phyloP scores from a whole-genome alignment of 1,140 invertebrate species.

The Macrostomum lignano region DNA sequence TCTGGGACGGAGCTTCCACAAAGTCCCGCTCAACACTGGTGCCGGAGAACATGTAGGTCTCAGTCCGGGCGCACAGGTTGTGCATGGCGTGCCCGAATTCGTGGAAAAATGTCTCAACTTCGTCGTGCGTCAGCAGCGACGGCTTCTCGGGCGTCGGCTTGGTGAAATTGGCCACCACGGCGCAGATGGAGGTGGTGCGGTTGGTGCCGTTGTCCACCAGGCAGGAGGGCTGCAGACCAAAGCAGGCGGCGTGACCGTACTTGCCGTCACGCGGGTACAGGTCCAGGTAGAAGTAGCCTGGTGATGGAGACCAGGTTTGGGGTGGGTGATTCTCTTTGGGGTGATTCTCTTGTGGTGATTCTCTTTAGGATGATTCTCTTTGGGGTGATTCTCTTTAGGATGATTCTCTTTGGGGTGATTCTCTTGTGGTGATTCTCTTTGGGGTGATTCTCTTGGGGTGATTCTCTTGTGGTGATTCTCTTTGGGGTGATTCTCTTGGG shows the following conservation, averaged over 20 bases:
- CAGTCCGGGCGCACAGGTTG: constrained; percentile 29
- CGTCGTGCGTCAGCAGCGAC: constrained; percentile 31
- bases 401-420: too few relatives aligned
- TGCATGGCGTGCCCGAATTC: constrained; percentile 36
- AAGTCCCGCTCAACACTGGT: constrained; percentile 32
- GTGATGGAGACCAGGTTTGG: too few relatives aligned
- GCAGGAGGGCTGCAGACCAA: constrained; percentile 15
- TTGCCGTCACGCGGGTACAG: constrained; percentile 32
- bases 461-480: too few relatives aligned
- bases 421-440: too few relatives aligned
- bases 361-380: too few relatives aligned
- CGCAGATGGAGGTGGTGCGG: constrained; percentile 27
- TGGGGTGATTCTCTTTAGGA: too few relatives aligned
- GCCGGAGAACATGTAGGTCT: constrained; percentile 8
- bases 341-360: too few relatives aligned
- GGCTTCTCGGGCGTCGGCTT: constrained; percentile 30
- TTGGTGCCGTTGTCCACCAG: constrained; percentile 8
- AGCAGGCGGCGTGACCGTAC: constrained; percentile 31
- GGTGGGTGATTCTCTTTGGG: too few relatives aligned
- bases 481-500: too few relatives aligned
- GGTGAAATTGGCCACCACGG: constrained; percentile 33
- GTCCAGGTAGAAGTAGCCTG: constrained; percentile 33
- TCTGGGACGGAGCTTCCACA: constrained; percentile 34
- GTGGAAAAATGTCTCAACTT: constrained; percentile 34
- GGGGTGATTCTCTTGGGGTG: too few relatives aligned